A percentile compares a stretch with the other conserved stretches of the same genome.
These are phyloP conservation scores for Meghimatium bilineatum DNA, from an alignment of 2,888 invertebrate species.

Conservation along the genomic window DNA sequence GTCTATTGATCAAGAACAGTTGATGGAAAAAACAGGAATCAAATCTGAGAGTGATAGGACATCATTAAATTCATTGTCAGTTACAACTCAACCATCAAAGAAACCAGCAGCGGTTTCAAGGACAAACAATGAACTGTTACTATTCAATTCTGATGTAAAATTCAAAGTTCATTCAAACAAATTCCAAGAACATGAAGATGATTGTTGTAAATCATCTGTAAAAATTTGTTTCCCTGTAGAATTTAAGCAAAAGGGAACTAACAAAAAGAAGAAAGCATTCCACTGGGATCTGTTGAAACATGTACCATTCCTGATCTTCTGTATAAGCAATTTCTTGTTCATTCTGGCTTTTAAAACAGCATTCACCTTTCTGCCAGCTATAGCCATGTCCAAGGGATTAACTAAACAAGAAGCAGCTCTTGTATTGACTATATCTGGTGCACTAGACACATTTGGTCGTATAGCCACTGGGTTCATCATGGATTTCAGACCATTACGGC, in stretches of 20 bases:
- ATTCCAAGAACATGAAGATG: background rate
- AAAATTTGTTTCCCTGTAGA: conserved; percentile 47
- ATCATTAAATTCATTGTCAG: background rate
- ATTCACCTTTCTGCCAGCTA: conserved; percentile 66
- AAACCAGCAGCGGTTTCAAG: background rate
- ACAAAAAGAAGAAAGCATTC: conserved; percentile 45
- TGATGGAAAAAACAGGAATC: background rate
- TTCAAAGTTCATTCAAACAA: background rate
- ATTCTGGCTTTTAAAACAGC: conserved; percentile 55
- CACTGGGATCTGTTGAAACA: conserved; percentile 51
- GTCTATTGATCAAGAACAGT: background rate
- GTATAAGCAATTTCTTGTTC: conserved; percentile 52
- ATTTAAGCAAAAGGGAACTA: conserved; percentile 11
- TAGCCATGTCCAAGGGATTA: conserved; percentile 60
- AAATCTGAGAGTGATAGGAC: background rate
- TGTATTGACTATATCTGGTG: conserved; percentile 62
- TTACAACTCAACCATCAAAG: background rate
- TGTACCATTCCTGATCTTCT: conserved; percentile 52
- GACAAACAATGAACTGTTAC: background rate
- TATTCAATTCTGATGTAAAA: background rate
- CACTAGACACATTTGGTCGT: conserved; percentile 61
- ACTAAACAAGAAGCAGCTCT: conserved; percentile 60
- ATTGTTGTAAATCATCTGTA: conserved; percentile 33
- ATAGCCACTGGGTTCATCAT: conserved; percentile 59
- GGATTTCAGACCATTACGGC: conserved; percentile 60